Percentiles rank a stretch among this genome's conserved stretches.
phyloP scores from a whole-genome alignment of 2,888 invertebrate species.

The Drosophila testacea region DNA sequence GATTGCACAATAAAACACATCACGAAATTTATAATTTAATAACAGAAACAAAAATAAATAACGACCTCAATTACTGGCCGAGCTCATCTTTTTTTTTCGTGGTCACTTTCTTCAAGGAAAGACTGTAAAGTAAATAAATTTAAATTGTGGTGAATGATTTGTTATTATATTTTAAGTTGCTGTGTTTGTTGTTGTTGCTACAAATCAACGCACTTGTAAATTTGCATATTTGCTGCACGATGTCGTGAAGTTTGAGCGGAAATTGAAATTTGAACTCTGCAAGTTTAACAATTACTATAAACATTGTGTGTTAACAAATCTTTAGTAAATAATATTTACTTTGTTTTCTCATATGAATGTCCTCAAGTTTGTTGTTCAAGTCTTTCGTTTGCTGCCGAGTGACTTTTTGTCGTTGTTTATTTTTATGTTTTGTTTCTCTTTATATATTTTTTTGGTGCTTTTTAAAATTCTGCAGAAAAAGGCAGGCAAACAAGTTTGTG shows the following conservation, averaged over 20 bases:
- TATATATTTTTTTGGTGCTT: conserved; percentile 24
- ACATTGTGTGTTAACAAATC: background rate
- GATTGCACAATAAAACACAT: conserved; percentile 48
- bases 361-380: conserved; percentile 19
- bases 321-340: background rate
- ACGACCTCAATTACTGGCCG: conserved; percentile 65
- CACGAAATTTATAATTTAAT: conserved; percentile 59
- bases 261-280: conserved; percentile 37
- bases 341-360: conserved; percentile 8
- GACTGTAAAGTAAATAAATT: conserved; percentile 27
- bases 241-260: conserved; percentile 56
- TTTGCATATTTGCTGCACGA: conserved; percentile 68
- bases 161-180: conserved; percentile 26
- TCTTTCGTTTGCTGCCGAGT: conserved; percentile 43
- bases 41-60: conserved; percentile 34
- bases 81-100: conserved; percentile 20
- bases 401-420: conserved; percentile 4
- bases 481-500: conserved; percentile 54
- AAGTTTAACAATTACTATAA: conserved; percentile 25
- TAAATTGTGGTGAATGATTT: conserved; percentile 23
- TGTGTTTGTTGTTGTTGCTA: conserved; percentile 37
- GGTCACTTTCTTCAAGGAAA: conserved; percentile 72
- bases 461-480: conserved; percentile 65
- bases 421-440: conserved; percentile 15
- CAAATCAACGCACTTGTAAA: conserved; percentile 65